Conservation (phyloP, 1,140 invertebrate species). For the Lucilia cuprina region DNA sequence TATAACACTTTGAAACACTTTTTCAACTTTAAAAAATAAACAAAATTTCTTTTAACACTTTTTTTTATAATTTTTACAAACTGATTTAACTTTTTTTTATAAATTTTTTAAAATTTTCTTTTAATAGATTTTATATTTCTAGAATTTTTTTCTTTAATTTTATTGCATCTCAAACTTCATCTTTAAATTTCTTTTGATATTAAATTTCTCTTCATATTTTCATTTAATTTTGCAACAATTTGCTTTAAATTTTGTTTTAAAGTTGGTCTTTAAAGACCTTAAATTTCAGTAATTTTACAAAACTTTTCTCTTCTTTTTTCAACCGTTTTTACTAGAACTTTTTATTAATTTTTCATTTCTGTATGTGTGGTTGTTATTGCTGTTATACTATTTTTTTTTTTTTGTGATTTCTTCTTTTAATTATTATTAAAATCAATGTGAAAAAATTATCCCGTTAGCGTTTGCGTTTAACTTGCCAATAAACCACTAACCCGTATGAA, state of each 20-base stretch:
- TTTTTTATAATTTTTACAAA: not conserved
- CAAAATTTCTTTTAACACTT: not conserved
- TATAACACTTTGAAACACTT: not conserved
- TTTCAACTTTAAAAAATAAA: not conserved
- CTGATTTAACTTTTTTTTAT: not conserved
- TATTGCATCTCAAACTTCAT: too few species aligned
- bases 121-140: not conserved
- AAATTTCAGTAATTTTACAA: too few species aligned
- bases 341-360: too few species aligned
- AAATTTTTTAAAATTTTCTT: not conserved
- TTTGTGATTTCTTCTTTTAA: not conserved
- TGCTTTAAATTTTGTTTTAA: not conserved
- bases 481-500: conserved; percentile 33
- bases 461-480: conserved; percentile 28
- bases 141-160: too few species aligned
- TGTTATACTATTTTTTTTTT: too few species aligned
- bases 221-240: not conserved
- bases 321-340: too few species aligned
- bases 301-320: too few species aligned
- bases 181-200: not conserved
- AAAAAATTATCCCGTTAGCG: conserved; percentile 4
- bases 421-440: not conserved
- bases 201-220: not conserved
- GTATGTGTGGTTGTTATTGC: too few species aligned
- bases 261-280: not conserved